These are phyloP conservation scores for Pedionomus torquatus DNA, from an alignment of 2,113 vertebrate species.

Conservation along the genomic window DNA sequence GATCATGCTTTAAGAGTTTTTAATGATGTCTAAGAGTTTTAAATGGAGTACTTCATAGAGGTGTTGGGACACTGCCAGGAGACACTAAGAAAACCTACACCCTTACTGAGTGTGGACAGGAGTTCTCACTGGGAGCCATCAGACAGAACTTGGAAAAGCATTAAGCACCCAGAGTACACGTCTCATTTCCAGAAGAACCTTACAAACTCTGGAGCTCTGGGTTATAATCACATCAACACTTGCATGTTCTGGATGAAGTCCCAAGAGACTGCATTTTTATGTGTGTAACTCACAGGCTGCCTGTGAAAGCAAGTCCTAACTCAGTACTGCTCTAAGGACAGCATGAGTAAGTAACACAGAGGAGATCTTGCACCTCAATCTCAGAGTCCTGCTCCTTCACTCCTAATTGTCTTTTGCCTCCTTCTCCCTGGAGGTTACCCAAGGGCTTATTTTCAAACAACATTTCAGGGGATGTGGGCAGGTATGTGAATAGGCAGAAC, in stretches of 20 bases:
- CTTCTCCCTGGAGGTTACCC: neutral
- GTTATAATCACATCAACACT: neutral
- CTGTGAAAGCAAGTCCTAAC: neutral
- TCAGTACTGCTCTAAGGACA: rapidly evolving
- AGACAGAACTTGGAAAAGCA: neutral
- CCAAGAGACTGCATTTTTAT: rapidly evolving
- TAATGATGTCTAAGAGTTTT: neutral
- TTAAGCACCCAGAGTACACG: neutral
- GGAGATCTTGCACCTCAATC: neutral
- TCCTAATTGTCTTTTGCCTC: neutral
- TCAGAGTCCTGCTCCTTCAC: neutral
- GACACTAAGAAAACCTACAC: neutral
- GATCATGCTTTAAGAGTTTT: neutral
- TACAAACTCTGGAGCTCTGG: neutral
- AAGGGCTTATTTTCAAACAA: neutral
- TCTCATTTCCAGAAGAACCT: neutral
- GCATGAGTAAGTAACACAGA: neutral
- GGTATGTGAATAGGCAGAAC: neutral
- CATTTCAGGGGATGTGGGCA: neutral
- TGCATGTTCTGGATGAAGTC: neutral
- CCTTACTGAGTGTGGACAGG: rapidly evolving
- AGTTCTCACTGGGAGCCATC: neutral
- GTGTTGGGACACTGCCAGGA: neutral
- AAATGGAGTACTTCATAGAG: no score
- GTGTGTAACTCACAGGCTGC: neutral